Evolutionary conservation across 2,113 vertebrate species (phyloP).

Genomic region (Melanerpes formicivorus): DNA sequence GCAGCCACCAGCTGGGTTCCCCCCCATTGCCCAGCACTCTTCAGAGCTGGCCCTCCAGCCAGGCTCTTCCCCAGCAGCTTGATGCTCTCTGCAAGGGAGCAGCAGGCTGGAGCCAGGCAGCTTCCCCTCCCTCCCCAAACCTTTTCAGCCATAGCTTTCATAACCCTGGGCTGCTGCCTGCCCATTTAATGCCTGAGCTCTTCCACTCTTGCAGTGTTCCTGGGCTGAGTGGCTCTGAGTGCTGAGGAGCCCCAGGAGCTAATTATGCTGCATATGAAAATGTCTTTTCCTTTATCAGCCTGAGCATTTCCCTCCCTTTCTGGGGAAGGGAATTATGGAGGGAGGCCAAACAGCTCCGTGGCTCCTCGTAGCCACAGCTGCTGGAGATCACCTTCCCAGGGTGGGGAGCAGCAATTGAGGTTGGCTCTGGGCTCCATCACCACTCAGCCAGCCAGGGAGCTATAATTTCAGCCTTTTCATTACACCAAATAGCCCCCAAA

Average conservation of each 20-base stretch:
- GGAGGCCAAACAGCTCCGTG: background rate
- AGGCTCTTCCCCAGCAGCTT: background rate
- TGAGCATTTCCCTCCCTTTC: background rate
- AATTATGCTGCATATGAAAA: background rate
- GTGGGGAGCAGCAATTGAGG: slow-evolving; percentile 54
- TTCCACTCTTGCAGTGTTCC: background rate
- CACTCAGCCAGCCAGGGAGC: slow-evolving; percentile 58
- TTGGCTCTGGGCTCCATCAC: slow-evolving; percentile 37
- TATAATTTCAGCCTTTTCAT: slow-evolving; percentile 66
- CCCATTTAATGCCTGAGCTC: background rate
- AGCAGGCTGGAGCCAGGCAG: background rate
- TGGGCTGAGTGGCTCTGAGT: background rate
- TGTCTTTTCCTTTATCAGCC: slow-evolving; percentile 20
- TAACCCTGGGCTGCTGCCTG: background rate
- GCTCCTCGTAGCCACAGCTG: background rate
- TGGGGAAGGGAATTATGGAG: background rate
- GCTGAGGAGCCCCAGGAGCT: background rate
- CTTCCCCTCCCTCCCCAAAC: background rate
- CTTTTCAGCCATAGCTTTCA: background rate
- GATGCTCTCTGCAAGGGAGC: background rate
- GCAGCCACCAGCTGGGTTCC: too few species aligned
- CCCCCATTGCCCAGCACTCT: too few species aligned
- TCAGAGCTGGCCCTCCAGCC: too few species aligned
- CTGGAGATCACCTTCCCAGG: background rate
- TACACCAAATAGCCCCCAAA: slow-evolving; percentile 57